Base-by-base conservation (phyloP, 2,113 vertebrate species). In the Xiphias gladius region DNA sequence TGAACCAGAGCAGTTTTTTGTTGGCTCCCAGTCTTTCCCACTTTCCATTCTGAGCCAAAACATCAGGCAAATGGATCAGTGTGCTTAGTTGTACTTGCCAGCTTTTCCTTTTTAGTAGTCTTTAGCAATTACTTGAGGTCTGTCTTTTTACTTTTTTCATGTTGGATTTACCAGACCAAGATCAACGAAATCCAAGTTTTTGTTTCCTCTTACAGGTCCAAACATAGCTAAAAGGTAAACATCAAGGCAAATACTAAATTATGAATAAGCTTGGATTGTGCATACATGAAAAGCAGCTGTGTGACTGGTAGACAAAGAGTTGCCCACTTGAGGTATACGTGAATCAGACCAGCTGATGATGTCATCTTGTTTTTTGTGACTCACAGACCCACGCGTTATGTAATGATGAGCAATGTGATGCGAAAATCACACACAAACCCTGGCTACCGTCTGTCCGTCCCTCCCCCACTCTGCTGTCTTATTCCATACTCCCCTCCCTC, bases 401-500 rank as follows among this genome's bases (percentile, higher is more conserved):
- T 93, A 95, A 95, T 87, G 71, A 41, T 86, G 87, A 92, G 78
- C 64, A 90, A 89, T 90, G 83, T 85, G 86, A 94, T 86, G 86
- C 86, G 89, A 87, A 90, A 82, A 83, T 80, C 77, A 61, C 88
- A 82, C 80, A 83, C 39, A 79, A 62, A 41, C 54, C 71, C 61
- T 35, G 63, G 62, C 87, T 86, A 64, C 66, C n/a, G 58, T 87
- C 66, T 87, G 81, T 81, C 67, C 6, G 9, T 65, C 77, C 81
- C 48, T 82, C 79, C 73, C 55, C 72, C 59, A 32, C 67, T 74
- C 66, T 39, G n/a, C 76, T 59, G 50, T 54, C 67, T 70, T 73
- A 59, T 76, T 76, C 43, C 72, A 55, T 61, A 22, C 24, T 77
- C 58, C 69, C 19, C 41, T 55, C 65, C 26, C 26, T 43, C 55